Conservation (phyloP, 2,888 invertebrate genomes). For the Tachina grossa region DNA sequence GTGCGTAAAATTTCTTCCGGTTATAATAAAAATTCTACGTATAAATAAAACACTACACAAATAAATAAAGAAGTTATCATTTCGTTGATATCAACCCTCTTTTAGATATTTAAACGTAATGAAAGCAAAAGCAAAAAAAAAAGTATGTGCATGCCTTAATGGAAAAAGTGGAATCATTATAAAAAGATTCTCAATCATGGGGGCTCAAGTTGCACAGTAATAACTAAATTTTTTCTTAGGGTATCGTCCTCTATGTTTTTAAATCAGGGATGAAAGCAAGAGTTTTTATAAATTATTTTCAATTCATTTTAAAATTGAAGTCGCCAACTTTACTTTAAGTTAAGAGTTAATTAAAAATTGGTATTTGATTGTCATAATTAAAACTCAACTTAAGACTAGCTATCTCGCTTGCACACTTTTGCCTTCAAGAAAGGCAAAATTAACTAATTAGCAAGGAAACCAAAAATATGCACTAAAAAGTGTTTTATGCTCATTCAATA, state of each 20-base stretch:
- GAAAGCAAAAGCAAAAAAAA: neutral
- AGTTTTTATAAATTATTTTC: neutral
- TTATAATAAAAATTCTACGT: slow-evolving; percentile 45
- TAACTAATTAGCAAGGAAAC: too few relatives aligned
- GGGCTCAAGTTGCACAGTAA: slow-evolving; percentile 56
- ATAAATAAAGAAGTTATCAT: slow-evolving; percentile 18
- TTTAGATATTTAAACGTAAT: neutral
- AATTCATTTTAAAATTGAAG: neutral
- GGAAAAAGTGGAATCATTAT: slow-evolving; percentile 17
- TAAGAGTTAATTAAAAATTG: neutral
- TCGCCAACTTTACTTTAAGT: neutral
- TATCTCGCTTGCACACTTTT: too few relatives aligned
- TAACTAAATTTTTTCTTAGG: slow-evolving; percentile 30
- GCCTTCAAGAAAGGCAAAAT: too few relatives aligned
- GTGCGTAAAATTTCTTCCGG: slow-evolving; percentile 74
- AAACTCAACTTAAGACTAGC: too few relatives aligned
- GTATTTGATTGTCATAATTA: neutral
- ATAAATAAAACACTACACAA: slow-evolving; percentile 10
- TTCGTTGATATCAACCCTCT: slow-evolving; percentile 49
- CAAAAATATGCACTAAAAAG: too few relatives aligned
- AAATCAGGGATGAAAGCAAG: slow-evolving; percentile 34
- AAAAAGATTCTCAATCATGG: slow-evolving; percentile 54
- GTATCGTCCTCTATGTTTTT: slow-evolving; percentile 30
- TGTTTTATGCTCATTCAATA: too few relatives aligned
- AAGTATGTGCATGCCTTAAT: neutral